These are phyloP conservation scores for Coregonus clupeaformis DNA, from an alignment of 2,113 vertebrate genomes.

Conservation along the genomic window DNA sequence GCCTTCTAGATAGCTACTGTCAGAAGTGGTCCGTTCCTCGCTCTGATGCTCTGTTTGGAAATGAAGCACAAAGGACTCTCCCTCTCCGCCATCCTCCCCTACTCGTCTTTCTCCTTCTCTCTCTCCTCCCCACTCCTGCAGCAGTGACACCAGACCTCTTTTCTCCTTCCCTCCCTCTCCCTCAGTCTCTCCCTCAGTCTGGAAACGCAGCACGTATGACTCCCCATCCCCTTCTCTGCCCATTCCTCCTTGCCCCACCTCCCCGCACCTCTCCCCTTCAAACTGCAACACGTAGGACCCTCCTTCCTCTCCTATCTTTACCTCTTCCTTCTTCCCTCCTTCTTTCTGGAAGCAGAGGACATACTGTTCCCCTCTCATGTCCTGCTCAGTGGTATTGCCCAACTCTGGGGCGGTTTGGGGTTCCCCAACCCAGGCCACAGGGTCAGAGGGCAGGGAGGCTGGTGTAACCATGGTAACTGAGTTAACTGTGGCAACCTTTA, in stretches of 20 bases:
- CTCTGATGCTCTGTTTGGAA: conserved; percentile 68
- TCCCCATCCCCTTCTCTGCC: conserved; percentile 42
- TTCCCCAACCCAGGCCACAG: conserved; percentile 22
- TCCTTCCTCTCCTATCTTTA: conserved; percentile 47
- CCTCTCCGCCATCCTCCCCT: conserved; percentile 46
- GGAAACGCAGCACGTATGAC: conserved; percentile 71
- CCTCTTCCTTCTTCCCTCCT: conserved; percentile 45
- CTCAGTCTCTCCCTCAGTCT: conserved; percentile 58
- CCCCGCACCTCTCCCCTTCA: conserved; percentile 54
- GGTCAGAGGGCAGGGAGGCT: conserved; percentile 27
- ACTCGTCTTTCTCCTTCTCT: conserved; percentile 46
- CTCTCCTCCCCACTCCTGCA: conserved; percentile 68
- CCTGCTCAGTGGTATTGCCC: conserved; percentile 36
- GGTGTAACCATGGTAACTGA: conserved; percentile 25
- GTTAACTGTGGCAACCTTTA: conserved; percentile 13
- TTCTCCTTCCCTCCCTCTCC: conserved; percentile 56
- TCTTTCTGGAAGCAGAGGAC: conserved; percentile 73
- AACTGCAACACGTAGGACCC: conserved; percentile 73
- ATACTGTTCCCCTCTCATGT: conserved; percentile 63
- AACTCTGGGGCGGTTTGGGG: conserved; percentile 25
- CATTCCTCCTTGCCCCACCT: conserved; percentile 36
- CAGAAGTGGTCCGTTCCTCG: conserved; percentile 38
- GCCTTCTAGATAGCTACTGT: conserved; percentile 49
- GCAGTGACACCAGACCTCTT: conserved; percentile 65
- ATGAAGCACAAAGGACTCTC: conserved; percentile 72